These are phyloP conservation scores for Coregonus clupeaformis DNA, from an alignment of 2,113 vertebrate species.

Conservation along the genomic window DNA sequence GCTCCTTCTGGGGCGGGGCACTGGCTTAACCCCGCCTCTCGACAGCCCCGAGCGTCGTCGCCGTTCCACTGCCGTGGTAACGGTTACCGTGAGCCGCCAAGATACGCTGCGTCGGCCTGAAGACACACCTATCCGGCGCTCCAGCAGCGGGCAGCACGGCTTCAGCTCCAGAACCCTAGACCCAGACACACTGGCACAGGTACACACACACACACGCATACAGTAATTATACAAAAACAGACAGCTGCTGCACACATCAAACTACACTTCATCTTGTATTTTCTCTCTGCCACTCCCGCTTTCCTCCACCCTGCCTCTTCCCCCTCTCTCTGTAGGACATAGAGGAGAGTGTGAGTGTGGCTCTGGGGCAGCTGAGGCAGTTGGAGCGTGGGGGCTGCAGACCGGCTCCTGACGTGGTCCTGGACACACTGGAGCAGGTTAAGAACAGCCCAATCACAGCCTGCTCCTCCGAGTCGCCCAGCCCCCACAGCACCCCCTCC, in stretches of 20 bases:
- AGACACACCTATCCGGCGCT: constrained; percentile 91
- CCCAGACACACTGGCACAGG: constrained; percentile 91
- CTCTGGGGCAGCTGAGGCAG: constrained; percentile 89
- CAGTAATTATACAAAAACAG: neutral
- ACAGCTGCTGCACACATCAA: neutral
- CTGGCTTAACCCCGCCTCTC: constrained; percentile 73
- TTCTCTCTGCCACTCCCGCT: neutral
- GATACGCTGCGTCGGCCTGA: constrained; percentile 90
- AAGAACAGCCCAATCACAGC: constrained; percentile 82
- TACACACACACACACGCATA: constrained; percentile 12
- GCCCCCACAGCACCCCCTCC: constrained; percentile 80
- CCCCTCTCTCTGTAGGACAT: constrained; percentile 80
- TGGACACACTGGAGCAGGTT: constrained; percentile 95
- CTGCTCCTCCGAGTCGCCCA: constrained; percentile 90
- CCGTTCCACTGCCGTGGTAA: constrained; percentile 82
- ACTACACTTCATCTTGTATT: too few species aligned
- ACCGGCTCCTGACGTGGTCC: constrained; percentile 91
- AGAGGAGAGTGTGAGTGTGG: constrained; percentile 93
- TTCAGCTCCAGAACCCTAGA: constrained; percentile 84
- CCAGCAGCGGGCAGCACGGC: constrained; percentile 87
- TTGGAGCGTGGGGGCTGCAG: constrained; percentile 90
- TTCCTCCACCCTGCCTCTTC: too few species aligned
- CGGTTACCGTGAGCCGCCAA: constrained; percentile 86
- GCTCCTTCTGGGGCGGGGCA: constrained; percentile 83
- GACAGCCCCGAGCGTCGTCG: constrained; percentile 91